Base-by-base conservation (phyloP, 2,888 invertebrate species). In the Hofmannophila pseudospretella region DNA sequence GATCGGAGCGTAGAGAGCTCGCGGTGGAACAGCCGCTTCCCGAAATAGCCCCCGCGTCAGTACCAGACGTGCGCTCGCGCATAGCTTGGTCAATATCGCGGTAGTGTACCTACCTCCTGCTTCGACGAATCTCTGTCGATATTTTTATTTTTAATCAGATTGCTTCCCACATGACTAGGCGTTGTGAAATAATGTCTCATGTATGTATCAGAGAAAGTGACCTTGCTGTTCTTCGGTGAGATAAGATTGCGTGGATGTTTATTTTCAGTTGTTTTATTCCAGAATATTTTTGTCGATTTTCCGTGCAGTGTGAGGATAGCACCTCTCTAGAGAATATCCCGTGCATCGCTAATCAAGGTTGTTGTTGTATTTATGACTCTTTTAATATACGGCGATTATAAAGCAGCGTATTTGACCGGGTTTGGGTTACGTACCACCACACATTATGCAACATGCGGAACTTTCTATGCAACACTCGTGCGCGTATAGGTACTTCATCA, bases 31-130 rank as follows among this genome's bases (percentile, higher is more conserved):
- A 67, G 60, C 54, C 53, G 60, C 48, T 43, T 75, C 78, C 79
- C 69, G 65, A 86, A 86, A 86, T 86, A 86, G 81, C 68, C 44
- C 48, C 58, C 60, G 62, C 81, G 84, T 85, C 84, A 84, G 73
- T 63, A 65, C 66, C 74, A 78, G 76, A 58, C 74, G 68, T 65
- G 71, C 61, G 65, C 63, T 52, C 58, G 58, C 67, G 67, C 62
- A 66, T 57, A 49, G 45, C 52, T 43, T 48, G 40, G 7, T n/a
- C 11, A 13, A 34, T 20, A 34, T 20, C 14, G 23, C 20, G 36
- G 22, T 35, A 22, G 27, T 8, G 11, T 22, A 9, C 20, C 27
- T 22, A 9, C 20, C 27, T 33, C 41, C 48, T 54, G 50, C 58
- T 72, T 64, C 59, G 50, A 60, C 57, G 66, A 67, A 71, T 58